phyloP scores from a whole-genome alignment of 2,888 invertebrate genomes.

The Rhaphigaster nebulosa region DNA sequence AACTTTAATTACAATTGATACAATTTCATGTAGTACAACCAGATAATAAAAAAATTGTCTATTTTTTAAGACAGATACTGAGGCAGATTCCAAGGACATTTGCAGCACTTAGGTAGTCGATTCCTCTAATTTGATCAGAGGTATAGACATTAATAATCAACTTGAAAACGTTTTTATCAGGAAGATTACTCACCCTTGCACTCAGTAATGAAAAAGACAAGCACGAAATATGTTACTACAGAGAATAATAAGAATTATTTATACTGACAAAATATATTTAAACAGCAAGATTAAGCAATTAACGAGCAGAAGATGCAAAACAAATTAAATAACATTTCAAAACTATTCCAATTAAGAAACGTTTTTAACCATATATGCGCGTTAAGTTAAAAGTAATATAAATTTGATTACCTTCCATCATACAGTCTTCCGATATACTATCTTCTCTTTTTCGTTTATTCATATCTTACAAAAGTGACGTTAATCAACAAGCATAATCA shows the following conservation, averaged over 20 bases:
- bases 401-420: conserved; percentile 50
- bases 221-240: no score
- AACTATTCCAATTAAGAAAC: background rate
- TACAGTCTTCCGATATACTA: background rate
- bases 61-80: no score
- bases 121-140: no score
- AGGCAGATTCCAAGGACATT: background rate
- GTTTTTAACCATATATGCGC: background rate
- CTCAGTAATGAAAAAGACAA: no score
- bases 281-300: background rate
- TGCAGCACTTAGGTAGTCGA: background rate
- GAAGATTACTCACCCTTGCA: no score
- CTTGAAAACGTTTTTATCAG: no score
- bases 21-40: no score
- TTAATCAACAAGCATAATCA: background rate
- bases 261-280: background rate
- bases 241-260: no score
- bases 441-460: conserved; percentile 47
- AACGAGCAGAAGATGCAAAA: background rate
- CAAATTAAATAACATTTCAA: background rate
- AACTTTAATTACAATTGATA: no score
- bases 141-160: no score
- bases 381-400: background rate
- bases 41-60: no score
- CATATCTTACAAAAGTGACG: background rate